Conservation (phyloP, 2,797 vertebrate species). For the Protonibea diacanthus region DNA sequence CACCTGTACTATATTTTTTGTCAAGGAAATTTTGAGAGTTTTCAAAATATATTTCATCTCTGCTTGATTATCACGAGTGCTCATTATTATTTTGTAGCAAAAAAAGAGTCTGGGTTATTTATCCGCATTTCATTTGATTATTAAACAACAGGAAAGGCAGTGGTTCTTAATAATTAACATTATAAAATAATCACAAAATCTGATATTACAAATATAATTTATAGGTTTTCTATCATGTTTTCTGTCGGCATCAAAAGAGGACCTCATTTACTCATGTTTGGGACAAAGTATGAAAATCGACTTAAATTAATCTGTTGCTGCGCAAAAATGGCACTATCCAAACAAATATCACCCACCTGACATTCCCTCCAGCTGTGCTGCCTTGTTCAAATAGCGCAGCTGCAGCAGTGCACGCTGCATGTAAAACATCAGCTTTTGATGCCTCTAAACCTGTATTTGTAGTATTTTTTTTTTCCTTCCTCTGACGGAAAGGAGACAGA, state of each 20-base stretch:
- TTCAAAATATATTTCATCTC: background rate
- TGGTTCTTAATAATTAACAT: background rate
- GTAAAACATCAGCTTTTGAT: constrained; percentile 12
- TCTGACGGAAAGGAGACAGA: constrained; percentile 4
- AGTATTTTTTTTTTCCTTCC: constrained; percentile 12
- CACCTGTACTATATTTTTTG: background rate
- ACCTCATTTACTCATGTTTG: background rate
- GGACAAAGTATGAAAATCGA: background rate
- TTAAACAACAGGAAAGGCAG: background rate
- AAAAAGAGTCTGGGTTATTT: background rate
- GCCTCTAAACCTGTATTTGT: constrained; percentile 15
- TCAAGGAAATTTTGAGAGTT: background rate
- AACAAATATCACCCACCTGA: background rate
- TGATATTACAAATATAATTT: background rate
- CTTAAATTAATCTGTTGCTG: background rate
- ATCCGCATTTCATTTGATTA: background rate
- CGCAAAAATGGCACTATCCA: background rate
- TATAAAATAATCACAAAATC: background rate
- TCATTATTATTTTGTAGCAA: background rate
- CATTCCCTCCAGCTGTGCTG: constrained; percentile 13
- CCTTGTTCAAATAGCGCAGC: constrained; percentile 2
- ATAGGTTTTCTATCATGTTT: background rate
- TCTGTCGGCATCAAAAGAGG: background rate
- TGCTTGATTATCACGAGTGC: background rate
- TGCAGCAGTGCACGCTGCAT: constrained; percentile 7